phyloP scores from a whole-genome alignment of 2,797 vertebrate genomes.

The Karalla daura region DNA sequence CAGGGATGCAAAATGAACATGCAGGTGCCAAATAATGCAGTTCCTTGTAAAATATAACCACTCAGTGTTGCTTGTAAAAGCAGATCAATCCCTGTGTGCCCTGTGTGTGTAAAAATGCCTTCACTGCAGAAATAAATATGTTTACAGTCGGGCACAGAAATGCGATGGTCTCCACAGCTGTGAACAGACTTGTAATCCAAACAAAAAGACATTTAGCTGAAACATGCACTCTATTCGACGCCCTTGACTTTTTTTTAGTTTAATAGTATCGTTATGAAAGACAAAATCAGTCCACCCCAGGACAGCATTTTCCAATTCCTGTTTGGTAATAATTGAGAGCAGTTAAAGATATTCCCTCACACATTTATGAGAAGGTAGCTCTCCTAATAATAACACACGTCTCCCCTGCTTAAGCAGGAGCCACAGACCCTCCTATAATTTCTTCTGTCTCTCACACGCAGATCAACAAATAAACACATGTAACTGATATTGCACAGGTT shows the following conservation, averaged over 20 bases:
- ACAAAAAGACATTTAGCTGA: no score
- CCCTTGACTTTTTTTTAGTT: not conserved
- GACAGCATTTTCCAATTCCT: conserved; percentile 17
- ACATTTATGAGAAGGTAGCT: conserved; percentile 11
- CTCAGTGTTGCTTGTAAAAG: no score
- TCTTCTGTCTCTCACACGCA: not conserved
- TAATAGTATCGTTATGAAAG: conserved; percentile 16
- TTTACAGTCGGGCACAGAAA: no score
- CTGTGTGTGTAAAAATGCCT: no score
- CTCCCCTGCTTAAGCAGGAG: conserved; percentile 9
- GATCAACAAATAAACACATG: not conserved
- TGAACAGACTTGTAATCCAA: no score
- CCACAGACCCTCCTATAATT: not conserved
- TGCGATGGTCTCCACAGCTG: no score
- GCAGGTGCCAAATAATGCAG: no score
- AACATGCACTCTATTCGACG: no score
- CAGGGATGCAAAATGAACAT: no score
- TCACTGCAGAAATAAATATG: no score
- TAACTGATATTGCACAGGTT: not conserved
- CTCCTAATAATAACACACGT: conserved; percentile 3
- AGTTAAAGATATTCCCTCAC: conserved; percentile 16
- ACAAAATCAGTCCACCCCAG: conserved; percentile 14
- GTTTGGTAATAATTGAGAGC: conserved; percentile 12
- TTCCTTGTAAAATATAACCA: no score
- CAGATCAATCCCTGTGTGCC: no score